Conservation (phyloP, 2,888 invertebrate species). For the Hydrotaea diabolus region DNA sequence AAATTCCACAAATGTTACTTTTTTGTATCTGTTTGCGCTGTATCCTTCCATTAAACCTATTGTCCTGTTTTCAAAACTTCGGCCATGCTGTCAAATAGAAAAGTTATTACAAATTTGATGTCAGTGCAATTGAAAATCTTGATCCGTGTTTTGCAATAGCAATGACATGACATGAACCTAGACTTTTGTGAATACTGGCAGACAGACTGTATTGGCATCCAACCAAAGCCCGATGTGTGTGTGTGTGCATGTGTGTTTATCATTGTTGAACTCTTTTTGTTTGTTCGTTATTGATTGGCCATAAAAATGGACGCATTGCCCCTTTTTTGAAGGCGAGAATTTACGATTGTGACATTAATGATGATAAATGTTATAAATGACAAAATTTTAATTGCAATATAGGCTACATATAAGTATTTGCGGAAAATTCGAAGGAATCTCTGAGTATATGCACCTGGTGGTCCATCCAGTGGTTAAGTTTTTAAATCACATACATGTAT, state of each 20-base stretch:
- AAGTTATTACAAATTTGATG: no score
- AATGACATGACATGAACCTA: not conserved
- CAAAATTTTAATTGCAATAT: constrained; percentile 7
- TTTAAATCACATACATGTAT: no score
- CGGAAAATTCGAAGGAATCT: no score
- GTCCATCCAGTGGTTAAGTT: no score
- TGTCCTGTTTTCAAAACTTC: no score
- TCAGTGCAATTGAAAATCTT: no score
- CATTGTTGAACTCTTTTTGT: not conserved
- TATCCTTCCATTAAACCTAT: no score
- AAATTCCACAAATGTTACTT: no score
- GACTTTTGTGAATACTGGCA: not conserved
- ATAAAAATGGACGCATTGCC: not conserved
- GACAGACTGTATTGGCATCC: not conserved
- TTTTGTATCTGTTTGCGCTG: no score
- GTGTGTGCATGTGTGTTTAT: no score
- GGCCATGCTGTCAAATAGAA: no score
- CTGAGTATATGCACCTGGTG: no score
- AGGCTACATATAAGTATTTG: not conserved
- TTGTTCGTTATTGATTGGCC: not conserved
- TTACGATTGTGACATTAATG: constrained; percentile 2
- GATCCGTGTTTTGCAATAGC: not conserved
- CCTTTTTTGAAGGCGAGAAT: not conserved
- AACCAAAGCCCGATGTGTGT: not conserved
- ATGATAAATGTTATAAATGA: not conserved